Conservation (phyloP, 2,797 vertebrate genomes). For the Lagodon rhomboides region DNA sequence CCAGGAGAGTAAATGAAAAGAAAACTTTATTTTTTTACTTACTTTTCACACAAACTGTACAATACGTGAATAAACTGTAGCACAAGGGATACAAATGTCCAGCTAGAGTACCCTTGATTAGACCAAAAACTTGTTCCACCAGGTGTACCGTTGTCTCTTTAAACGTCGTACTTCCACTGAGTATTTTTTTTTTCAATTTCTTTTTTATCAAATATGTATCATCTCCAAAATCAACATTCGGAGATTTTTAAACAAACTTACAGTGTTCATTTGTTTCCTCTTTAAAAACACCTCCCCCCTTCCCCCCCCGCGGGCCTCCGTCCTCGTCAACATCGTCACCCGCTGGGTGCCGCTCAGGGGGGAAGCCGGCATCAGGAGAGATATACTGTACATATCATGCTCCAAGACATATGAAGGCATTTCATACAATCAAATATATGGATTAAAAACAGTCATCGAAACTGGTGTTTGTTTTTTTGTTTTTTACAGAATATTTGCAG, state of each 20-base stretch:
- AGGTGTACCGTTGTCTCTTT: conserved; percentile 20
- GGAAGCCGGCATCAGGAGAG: conserved; percentile 71
- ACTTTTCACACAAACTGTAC: conserved; percentile 77
- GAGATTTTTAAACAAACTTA: conserved; percentile 60
- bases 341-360: conserved; percentile 59
- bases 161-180: conserved; percentile 4
- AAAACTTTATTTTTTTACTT: conserved; percentile 31
- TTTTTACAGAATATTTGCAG: conserved; percentile 63
- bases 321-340: conserved; percentile 43
- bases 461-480: conserved; percentile 41
- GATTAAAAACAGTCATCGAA: conserved; percentile 76
- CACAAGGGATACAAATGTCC: conserved; percentile 72
- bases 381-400: conserved; percentile 77
- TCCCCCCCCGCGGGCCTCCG: conserved; percentile 46
- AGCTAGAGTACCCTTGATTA: conserved; percentile 51
- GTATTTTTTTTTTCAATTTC: conserved; percentile 12
- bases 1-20: conserved; percentile 59
- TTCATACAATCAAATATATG: conserved; percentile 78
- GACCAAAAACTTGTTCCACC: conserved; percentile 48
- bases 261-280: conserved; percentile 28
- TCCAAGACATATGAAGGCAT: conserved; percentile 79
- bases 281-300: conserved; percentile 52
- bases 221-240: conserved; percentile 52
- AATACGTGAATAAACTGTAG: conserved; percentile 73
- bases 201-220: conserved; percentile 44